Evolutionary conservation across 92 coral and sea anemone species (phyloP).

Genomic region (Zoanthus solanderi): DNA sequence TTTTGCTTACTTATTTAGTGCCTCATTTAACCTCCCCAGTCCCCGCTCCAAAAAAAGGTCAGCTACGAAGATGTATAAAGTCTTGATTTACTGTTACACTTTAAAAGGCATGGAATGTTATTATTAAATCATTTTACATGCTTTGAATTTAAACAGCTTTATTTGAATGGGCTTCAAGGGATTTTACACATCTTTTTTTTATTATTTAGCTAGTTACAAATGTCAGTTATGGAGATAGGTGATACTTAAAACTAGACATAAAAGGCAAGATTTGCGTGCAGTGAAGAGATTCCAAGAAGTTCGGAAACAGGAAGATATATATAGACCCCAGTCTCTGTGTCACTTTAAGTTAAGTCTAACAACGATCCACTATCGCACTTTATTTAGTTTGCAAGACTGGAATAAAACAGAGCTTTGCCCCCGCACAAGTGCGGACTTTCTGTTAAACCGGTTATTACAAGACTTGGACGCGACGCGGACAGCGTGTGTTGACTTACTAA

Average conservation of each 20-base stretch:
- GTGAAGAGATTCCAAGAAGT: neutral
- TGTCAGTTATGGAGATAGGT: too few relatives aligned
- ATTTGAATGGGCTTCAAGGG: neutral
- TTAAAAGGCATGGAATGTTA: too few relatives aligned
- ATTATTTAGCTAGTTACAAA: too few relatives aligned
- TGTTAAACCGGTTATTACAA: slow-evolving; percentile 81
- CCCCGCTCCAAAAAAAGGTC: too few relatives aligned
- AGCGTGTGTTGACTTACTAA: slow-evolving; percentile 43
- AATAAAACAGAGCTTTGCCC: slow-evolving; percentile 46
- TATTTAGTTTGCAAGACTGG: slow-evolving; percentile 50
- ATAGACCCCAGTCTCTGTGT: neutral
- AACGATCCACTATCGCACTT: slow-evolving; percentile 47
- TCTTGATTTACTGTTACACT: too few relatives aligned
- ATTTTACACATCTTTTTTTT: neutral
- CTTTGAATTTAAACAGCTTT: too few relatives aligned
- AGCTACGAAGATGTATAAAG: too few relatives aligned
- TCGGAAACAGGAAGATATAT: neutral
- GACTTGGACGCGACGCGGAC: slow-evolving; percentile 79
- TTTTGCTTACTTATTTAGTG: too few relatives aligned
- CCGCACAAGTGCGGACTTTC: slow-evolving; percentile 68
- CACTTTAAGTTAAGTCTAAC: slow-evolving; percentile 11
- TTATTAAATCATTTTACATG: too few relatives aligned
- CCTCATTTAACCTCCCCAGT: too few relatives aligned
- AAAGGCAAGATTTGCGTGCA: too few relatives aligned
- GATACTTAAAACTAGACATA: too few relatives aligned